Evolutionary conservation across 2,797 vertebrate genomes (phyloP).

Genomic region (Echeneis naucrates): DNA sequence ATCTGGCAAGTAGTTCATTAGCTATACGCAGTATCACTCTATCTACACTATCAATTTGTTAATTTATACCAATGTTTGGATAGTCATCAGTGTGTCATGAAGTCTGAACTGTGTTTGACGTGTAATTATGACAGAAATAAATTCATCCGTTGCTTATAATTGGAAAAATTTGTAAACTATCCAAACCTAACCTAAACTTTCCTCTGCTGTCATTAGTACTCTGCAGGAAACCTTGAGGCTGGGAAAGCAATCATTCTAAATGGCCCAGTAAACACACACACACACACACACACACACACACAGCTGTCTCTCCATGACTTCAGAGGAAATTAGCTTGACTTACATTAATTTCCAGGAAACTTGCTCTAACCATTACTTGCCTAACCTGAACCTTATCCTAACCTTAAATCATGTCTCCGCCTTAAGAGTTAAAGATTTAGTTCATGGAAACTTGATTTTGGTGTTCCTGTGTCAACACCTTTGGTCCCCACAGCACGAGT

Average conservation of each 20-base stretch:
- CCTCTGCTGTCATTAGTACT: constrained; percentile 19
- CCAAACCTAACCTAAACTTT: constrained; percentile 4
- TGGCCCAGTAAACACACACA: not conserved
- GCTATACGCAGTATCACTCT: not conserved
- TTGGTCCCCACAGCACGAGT: not conserved
- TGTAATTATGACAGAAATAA: not conserved
- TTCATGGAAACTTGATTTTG: not conserved
- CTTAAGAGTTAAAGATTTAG: not conserved
- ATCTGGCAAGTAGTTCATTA: not conserved
- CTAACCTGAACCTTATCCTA: not conserved
- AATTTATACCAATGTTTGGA: constrained; percentile 13
- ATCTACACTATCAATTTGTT: not conserved
- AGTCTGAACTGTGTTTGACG: not conserved
- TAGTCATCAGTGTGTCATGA: not conserved
- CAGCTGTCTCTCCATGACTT: constrained; percentile 9
- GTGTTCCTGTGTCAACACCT: not conserved
- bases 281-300: constrained; percentile 5
- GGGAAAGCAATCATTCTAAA: constrained; percentile 66
- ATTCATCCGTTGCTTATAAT: constrained; percentile 1
- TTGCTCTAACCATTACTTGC: not conserved
- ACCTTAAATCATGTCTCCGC: not conserved
- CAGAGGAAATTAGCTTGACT: constrained; percentile 4
- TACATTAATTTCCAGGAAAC: not conserved
- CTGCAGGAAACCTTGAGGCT: constrained; percentile 42
- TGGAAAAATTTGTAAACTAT: no score